phyloP scores from a whole-genome alignment of 2,113 vertebrate species.

The Rhadina sibilatrix region DNA sequence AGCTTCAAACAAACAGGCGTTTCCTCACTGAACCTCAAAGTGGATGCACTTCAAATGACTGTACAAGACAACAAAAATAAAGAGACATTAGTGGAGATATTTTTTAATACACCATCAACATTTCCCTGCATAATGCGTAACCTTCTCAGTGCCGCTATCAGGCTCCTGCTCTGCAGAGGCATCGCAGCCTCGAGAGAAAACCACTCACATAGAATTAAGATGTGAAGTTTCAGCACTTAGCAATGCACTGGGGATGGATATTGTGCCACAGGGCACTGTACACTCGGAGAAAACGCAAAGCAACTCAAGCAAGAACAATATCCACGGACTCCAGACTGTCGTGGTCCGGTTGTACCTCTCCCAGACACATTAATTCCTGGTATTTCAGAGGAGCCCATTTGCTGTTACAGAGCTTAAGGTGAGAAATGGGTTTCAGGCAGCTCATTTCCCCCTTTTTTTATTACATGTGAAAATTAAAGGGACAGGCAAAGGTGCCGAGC shows the following conservation, averaged over 20 bases:
- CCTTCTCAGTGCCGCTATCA: slow-evolving; percentile 35
- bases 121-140: not conserved
- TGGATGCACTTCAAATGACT: not conserved
- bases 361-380: not conserved
- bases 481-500: not conserved
- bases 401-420: not conserved
- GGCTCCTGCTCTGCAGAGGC: slow-evolving; percentile 44
- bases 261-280: slow-evolving; percentile 64
- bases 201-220: slow-evolving; percentile 72
- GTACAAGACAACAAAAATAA: not conserved
- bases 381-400: not conserved
- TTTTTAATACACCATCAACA: slow-evolving; percentile 59
- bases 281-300: not conserved
- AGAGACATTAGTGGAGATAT: slow-evolving; percentile 24
- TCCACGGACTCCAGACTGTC: not conserved
- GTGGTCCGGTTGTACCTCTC: not conserved
- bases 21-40: slow-evolving; percentile 21
- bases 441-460: not conserved
- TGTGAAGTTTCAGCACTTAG: slow-evolving; percentile 63
- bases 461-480: not conserved
- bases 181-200: slow-evolving; percentile 68
- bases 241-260: slow-evolving; percentile 34
- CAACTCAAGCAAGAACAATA: slow-evolving; percentile 47
- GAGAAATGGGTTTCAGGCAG: not conserved
- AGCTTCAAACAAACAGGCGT: slow-evolving; percentile 12